Evolutionary conservation across 2,113 vertebrate species (phyloP).

Genomic region (Litocranius walleri): DNA sequence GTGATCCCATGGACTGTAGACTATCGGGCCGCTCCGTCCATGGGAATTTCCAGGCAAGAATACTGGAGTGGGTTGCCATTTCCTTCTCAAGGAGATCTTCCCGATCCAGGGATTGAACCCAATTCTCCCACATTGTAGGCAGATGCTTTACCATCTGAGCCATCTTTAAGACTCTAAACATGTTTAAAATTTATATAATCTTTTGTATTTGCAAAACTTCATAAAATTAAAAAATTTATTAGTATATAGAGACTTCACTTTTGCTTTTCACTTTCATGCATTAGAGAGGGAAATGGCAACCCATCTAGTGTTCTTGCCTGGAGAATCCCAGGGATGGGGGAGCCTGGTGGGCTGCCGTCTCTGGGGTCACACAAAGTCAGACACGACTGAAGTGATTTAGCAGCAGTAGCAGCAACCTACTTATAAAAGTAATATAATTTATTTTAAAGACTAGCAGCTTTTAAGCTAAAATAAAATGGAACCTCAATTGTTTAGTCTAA

Average conservation of each 20-base stretch:
- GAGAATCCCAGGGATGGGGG: too few relatives aligned
- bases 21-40: accelerated
- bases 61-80: neutral
- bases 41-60: neutral
- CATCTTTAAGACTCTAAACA: neutral
- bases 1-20: neutral
- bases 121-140: neutral
- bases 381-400: too few relatives aligned
- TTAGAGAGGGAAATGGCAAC: too few relatives aligned
- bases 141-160: neutral
- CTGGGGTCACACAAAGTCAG: too few relatives aligned
- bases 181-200: neutral
- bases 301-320: too few relatives aligned
- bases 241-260: neutral
- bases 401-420: too few relatives aligned
- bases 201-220: neutral
- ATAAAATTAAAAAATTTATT: neutral
- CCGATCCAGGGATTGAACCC: accelerated
- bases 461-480: neutral
- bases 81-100: neutral
- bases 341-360: too few relatives aligned
- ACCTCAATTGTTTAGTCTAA: neutral
- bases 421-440: neutral
- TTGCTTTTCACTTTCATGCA: too few relatives aligned
- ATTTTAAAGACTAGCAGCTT: neutral